Evolutionary conservation across 2,797 vertebrate species (phyloP).

Genomic region (Acomys russatus): DNA sequence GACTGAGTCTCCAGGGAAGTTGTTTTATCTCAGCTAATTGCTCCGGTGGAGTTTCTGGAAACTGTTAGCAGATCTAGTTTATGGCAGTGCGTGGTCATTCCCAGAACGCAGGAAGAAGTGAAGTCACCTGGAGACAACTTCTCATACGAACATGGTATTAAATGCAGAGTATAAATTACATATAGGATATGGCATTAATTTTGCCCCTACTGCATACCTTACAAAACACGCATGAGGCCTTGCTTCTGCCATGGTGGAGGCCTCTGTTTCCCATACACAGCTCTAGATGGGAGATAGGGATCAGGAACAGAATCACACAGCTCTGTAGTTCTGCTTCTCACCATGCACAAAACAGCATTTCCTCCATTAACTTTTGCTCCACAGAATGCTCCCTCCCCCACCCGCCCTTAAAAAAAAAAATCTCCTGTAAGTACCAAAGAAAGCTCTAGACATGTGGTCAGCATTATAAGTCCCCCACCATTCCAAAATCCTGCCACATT

Average conservation of each 20-base stretch:
- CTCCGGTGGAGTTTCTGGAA: too few relatives aligned
- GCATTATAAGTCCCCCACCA: background rate
- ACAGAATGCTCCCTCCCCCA: background rate
- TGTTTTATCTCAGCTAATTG: too few relatives aligned
- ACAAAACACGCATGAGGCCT: accelerated
- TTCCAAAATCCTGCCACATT: background rate
- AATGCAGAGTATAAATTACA: too few relatives aligned
- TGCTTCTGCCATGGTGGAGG: background rate
- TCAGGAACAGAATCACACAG: background rate
- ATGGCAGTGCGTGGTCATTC: too few relatives aligned
- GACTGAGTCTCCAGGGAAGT: too few relatives aligned
- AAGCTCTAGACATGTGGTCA: background rate
- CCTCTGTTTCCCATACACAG: background rate
- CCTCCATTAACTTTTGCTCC: background rate
- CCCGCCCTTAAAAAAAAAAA: background rate
- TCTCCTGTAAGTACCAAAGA: background rate
- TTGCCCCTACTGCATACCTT: background rate
- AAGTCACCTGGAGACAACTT: too few relatives aligned
- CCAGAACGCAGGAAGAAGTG: too few relatives aligned
- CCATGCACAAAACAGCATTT: background rate
- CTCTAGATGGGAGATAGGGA: background rate
- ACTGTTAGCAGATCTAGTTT: too few relatives aligned
- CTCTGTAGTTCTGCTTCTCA: background rate
- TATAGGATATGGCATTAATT: too few relatives aligned
- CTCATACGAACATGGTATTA: too few relatives aligned